Base-by-base conservation (phyloP, 2,797 vertebrate genomes). In the Spea hammondii region DNA sequence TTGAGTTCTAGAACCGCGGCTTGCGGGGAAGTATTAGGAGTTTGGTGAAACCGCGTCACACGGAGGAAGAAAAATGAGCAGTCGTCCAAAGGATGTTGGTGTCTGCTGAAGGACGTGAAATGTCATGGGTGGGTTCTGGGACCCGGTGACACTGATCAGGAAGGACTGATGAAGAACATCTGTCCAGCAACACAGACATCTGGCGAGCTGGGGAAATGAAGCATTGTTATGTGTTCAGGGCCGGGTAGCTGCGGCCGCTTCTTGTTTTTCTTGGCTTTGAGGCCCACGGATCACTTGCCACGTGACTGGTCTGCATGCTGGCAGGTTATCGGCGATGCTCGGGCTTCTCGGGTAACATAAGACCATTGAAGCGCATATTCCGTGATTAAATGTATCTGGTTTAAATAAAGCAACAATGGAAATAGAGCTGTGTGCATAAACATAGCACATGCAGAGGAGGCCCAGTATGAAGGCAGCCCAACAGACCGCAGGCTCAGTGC, bases 1-100 rank as follows among this genome's bases (percentile, higher is more conserved):
- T 88, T 8, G 14, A 86, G 76, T 82, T 87, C 83, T 86, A 86
- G 86, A 87, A 85, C 83, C 86, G 83, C 80, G 44, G 46, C 53
- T 65, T 54, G 65, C 11, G 82, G 85, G 88, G 88, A 90, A 81
- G 0, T 88, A 90, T 89, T 86, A 89, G 89, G 89, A 89, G 88
- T 85, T 4, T 83, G 85, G 86, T 88, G 88, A 88, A 88, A 89
- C 87, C 80, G 77, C 87, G 87, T 90, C 87, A 88, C 78, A 75
- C 17, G 83, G 0, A 0, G 83, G 85, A 87, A 88, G 89, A 89
- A 86, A 87, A 90, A 90, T 82, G 86, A 90, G 88, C 85, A 88
- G 87, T 86, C 86, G 77, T 83, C 70, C 74, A 80, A 86, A 84
- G 85, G 84, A 86, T 87, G 87, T 86, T 83, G 84, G 86, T 86